A percentile compares a stretch with the other conserved stretches of the same genome.
These are phyloP conservation scores for Enteromius paludinosus DNA, from an alignment of 2,797 vertebrate genomes.

Conservation along the genomic window DNA sequence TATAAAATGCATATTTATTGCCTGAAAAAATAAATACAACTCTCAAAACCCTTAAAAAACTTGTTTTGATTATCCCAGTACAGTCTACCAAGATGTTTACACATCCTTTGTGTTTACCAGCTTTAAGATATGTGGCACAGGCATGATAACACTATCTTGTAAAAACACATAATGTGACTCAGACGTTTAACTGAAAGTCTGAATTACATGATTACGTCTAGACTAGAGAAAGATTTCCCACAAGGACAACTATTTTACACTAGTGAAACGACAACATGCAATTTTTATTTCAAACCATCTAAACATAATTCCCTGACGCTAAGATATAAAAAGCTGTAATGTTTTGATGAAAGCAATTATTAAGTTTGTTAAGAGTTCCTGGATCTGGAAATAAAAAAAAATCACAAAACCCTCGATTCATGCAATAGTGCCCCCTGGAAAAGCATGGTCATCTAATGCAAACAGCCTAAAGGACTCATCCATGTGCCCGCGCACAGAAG, in stretches of 20 bases:
- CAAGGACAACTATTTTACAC: not conserved
- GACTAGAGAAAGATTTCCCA: not conserved
- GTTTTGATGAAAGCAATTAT: not conserved
- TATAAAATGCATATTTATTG: too few relatives aligned
- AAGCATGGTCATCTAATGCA: conserved; percentile 1
- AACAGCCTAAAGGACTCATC: conserved; percentile 29
- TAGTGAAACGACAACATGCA: not conserved
- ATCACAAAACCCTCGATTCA: not conserved
- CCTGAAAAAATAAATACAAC: too few relatives aligned
- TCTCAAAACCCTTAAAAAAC: too few relatives aligned
- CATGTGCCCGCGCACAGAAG: conserved; percentile 46
- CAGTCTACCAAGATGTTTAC: not conserved
- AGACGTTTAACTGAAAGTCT: not conserved
- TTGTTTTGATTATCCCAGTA: not conserved
- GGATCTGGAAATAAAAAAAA: not conserved
- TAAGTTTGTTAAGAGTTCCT: not conserved
- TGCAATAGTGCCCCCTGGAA: conserved; percentile 35
- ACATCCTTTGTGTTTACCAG: not conserved
- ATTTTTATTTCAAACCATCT: not conserved
- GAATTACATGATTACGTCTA: not conserved
- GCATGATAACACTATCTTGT: conserved; percentile 10
- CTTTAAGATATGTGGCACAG: not conserved
- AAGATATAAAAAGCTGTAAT: not conserved
- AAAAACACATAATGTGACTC: not conserved
- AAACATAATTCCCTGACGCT: not conserved